Evolutionary conservation across 92 coral and sea anemone species (phyloP).

Genomic region (Porites divaricata): DNA sequence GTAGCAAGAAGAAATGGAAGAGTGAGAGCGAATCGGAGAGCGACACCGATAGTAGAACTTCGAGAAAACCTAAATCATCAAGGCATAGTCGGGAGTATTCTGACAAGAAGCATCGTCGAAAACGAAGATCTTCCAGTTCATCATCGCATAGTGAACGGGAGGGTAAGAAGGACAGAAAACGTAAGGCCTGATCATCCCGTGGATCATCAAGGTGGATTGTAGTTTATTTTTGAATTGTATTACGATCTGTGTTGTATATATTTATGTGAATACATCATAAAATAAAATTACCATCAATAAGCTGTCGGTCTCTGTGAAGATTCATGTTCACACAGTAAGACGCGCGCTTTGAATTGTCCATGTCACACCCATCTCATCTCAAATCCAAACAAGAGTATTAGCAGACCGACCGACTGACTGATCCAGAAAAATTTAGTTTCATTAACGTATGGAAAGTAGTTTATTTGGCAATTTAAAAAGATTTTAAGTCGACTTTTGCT

Average conservation of each 20-base stretch:
- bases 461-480: not conserved
- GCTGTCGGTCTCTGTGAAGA: too few relatives aligned
- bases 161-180: slow-evolving; percentile 88
- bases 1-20: slow-evolving; percentile 63
- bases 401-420: not conserved
- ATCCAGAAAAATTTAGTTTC: too few relatives aligned
- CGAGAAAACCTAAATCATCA: slow-evolving; percentile 30
- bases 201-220: slow-evolving; percentile 89
- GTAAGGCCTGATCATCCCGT: slow-evolving; percentile 72
- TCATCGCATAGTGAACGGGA: slow-evolving; percentile 70
- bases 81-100: slow-evolving; percentile 36
- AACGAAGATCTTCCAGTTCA: slow-evolving; percentile 56
- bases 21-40: slow-evolving; percentile 67
- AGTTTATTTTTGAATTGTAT: not conserved
- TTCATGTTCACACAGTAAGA: too few relatives aligned
- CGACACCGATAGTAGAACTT: slow-evolving; percentile 57
- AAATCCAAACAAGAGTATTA: too few relatives aligned
- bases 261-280: not conserved
- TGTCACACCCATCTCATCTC: too few relatives aligned
- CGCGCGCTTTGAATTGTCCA: too few relatives aligned
- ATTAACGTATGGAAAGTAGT: not conserved
- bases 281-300: too few relatives aligned
- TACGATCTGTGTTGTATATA: not conserved
- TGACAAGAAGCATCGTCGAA: slow-evolving; percentile 45
- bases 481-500: too few relatives aligned